Base-by-base conservation (phyloP, 2,797 vertebrate genomes). In the Amblyopsis hoosieri region DNA sequence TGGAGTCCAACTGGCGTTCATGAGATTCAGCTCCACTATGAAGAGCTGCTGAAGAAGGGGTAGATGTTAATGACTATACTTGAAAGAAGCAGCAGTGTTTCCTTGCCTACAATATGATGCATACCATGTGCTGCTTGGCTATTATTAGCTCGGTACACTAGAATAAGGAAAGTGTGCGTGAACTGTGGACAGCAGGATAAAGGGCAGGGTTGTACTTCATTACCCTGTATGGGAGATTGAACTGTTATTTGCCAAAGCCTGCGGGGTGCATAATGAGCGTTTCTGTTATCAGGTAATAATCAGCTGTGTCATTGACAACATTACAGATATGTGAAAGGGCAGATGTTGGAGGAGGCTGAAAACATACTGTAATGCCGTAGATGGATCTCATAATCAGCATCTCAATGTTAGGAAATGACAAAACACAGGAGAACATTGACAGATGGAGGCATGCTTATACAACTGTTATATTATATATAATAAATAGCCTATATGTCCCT, bases 251-350 rank as follows among this genome's bases (percentile, higher is more conserved):
- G 74, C 76, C 71, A 66, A 67, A 56, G 75, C 71, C 79, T 77
- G 70, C 60, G 60, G 79, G 74, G 75, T 66, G 78, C 77, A 74
- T 76, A 85, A 73, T 75, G 72, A 80, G 61, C 69, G 57, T 76
- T 85, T 71, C 67, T 82, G 69, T 73, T 74, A 74, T 87, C 83
- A 69, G 75, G 65, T 75, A 64, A 65, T 66, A 82, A 82, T 84
- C 79, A 71, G 74, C 62, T 12, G 29, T 19, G 59, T 76, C 63
- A 72, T 71, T 67, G 2, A 62, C 71, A 72, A 57, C 64, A 65
- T 58, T 14, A 54, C 54, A 13, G 17, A 58, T 4, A 10, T 48
- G 3, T 48, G 47, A 14, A 48, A 48, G 6, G 47, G 12, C 12
- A 14, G 10, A 52, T 9, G 50, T 14, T 12, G 50, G n/a, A 17